Conservation (phyloP, 1,140 invertebrate species). For the Drosophila quadrilineata region DNA sequence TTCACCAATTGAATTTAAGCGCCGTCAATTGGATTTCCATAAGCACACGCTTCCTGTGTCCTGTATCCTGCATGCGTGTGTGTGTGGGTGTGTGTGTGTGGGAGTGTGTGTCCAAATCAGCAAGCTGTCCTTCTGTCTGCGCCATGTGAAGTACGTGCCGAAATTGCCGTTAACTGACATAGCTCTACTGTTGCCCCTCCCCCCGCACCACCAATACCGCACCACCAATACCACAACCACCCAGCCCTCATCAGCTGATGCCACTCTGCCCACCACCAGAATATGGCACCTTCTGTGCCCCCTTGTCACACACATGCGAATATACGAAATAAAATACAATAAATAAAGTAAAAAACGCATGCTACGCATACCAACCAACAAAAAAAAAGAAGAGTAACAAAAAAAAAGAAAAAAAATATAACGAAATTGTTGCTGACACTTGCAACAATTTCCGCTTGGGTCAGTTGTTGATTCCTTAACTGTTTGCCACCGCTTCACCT, state of each 20-base stretch:
- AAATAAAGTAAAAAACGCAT: conserved; percentile 58
- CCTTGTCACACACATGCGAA: conserved; percentile 12
- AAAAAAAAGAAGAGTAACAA: not conserved
- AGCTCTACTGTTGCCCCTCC: too few species aligned
- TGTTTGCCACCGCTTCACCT: not conserved
- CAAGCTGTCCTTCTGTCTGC: conserved; percentile 12
- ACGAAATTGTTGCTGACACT: conserved; percentile 68
- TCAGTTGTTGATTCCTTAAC: conserved; percentile 44
- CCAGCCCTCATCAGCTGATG: too few species aligned
- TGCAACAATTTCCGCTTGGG: conserved; percentile 75
- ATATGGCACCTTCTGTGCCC: conserved; percentile 2
- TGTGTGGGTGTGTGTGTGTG: not conserved
- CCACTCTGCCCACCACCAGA: not conserved
- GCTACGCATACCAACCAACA: conserved; percentile 37
- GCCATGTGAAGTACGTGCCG: conserved; percentile 43
- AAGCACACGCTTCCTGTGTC: conserved; percentile 35
- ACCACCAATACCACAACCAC: not conserved
- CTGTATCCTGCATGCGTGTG: conserved; percentile 12
- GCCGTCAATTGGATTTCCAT: conserved; percentile 41
- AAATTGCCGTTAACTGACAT: conserved; percentile 47
- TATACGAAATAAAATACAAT: conserved; percentile 50
- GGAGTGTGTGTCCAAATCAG: conserved; percentile 32
- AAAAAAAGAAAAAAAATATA: conserved; percentile 12
- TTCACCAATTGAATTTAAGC: conserved; percentile 40
- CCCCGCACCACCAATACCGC: not conserved